These are phyloP conservation scores for Manis crassicaudata DNA, from an alignment of 2,797 vertebrate genomes.

Conservation along the genomic window DNA sequence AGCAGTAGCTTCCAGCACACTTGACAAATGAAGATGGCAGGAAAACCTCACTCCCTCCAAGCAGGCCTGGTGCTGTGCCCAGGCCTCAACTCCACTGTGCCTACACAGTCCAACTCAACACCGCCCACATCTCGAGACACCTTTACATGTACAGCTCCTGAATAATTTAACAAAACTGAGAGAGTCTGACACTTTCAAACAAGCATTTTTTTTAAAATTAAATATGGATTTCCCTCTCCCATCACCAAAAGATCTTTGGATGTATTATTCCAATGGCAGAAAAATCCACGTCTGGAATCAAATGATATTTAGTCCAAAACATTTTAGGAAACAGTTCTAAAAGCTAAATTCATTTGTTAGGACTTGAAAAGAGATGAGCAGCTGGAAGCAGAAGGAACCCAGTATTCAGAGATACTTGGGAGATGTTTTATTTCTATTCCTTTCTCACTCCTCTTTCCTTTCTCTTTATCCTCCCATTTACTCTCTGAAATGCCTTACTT, in stretches of 20 bases:
- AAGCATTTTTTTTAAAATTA: slow-evolving; percentile 65
- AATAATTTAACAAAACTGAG: slow-evolving; percentile 61
- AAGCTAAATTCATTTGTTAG: neutral
- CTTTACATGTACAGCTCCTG: slow-evolving; percentile 21
- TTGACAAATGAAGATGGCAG: neutral
- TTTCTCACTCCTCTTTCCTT: neutral
- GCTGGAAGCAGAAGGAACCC: no score
- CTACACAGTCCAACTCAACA: neutral
- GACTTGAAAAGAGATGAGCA: neutral
- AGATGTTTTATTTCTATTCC: neutral
- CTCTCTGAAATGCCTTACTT: neutral
- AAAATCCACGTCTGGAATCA: neutral
- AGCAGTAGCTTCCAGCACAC: neutral
- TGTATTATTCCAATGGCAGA: neutral
- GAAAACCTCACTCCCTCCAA: neutral
- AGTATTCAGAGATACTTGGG: neutral
- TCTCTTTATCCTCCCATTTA: neutral
- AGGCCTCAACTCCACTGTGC: neutral
- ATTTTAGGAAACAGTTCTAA: neutral
- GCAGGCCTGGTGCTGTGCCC: accelerated
- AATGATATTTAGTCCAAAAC: neutral
- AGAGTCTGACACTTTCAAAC: neutral
- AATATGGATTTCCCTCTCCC: slow-evolving; percentile 5
- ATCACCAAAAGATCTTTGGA: neutral
- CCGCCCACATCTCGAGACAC: neutral